Conservation (phyloP, 1,140 invertebrate species). For the Gonioctena quinquepunctata region DNA sequence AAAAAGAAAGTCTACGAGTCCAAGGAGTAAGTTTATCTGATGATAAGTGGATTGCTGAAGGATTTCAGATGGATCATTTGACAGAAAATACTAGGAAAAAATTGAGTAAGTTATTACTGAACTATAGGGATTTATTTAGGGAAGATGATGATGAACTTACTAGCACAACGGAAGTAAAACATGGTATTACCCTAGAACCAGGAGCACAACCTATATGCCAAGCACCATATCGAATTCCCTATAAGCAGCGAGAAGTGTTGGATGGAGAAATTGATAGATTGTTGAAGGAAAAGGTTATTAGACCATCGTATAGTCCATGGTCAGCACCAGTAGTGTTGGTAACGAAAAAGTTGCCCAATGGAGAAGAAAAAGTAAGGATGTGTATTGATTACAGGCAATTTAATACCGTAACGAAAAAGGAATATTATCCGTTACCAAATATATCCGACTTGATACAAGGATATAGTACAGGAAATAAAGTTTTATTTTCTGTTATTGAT, state of each 20-base stretch:
- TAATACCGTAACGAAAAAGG: slow-evolving; percentile 9
- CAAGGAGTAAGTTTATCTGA: neutral
- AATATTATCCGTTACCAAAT: slow-evolving; percentile 15
- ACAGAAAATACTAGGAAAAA: neutral
- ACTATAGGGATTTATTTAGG: neutral
- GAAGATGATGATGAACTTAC: neutral
- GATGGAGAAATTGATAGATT: neutral
- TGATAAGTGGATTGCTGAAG: neutral
- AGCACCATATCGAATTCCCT: neutral
- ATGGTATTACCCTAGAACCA: neutral
- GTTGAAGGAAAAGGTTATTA: neutral
- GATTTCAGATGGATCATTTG: neutral
- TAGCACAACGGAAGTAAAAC: neutral
- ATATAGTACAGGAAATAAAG: neutral
- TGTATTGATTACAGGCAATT: slow-evolving; percentile 14
- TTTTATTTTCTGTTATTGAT: neutral
- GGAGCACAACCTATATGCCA: neutral
- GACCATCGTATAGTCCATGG: slow-evolving; percentile 6
- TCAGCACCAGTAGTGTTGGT: slow-evolving; percentile 13
- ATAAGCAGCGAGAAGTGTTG: neutral
- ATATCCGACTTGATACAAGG: neutral
- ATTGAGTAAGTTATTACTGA: neutral
- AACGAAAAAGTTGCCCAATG: slow-evolving; percentile 3
- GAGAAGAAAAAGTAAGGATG: slow-evolving; percentile 8
- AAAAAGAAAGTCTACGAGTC: no score